Conservation (phyloP, 1,140 invertebrate species). For the Ceratina australensis region DNA sequence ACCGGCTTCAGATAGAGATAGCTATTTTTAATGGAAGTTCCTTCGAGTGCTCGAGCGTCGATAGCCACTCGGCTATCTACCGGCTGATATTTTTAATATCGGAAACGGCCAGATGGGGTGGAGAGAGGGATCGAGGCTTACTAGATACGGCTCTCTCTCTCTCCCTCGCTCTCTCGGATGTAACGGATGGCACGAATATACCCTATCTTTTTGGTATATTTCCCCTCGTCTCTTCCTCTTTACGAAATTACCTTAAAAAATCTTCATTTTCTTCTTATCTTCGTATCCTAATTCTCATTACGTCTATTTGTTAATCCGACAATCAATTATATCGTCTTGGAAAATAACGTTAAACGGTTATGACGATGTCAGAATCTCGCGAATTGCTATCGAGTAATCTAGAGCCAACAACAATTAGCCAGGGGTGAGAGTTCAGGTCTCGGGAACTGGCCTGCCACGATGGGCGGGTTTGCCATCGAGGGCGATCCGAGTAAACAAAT, state of each 20-base stretch:
- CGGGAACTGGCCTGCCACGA: conserved; percentile 58
- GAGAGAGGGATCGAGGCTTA: conserved; percentile 29
- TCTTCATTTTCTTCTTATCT: not conserved
- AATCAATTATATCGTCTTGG: not conserved
- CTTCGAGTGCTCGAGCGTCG: conserved; percentile 68
- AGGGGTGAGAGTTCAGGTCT: conserved; percentile 77
- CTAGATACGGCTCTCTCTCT: conserved; percentile 57
- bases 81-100: conserved; percentile 74
- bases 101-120: conserved; percentile 60
- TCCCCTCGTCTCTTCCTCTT: conserved; percentile 49
- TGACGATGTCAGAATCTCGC: conserved; percentile 31
- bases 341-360: conserved; percentile 1
- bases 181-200: conserved; percentile 47
- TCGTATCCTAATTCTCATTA: no score
- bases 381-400: conserved; percentile 72
- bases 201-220: conserved; percentile 40
- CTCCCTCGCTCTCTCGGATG: not conserved
- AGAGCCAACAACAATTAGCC: conserved; percentile 80
- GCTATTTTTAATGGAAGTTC: conserved; percentile 76
- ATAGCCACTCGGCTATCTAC: conserved; percentile 66
- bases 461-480: conserved; percentile 71
- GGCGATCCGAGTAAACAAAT: conserved; percentile 76
- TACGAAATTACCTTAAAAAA: conserved; percentile 19
- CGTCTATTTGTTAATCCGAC: no score
- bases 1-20: conserved; percentile 72